Percentiles rank a stretch among this genome's conserved stretches.
Conservation (phyloP, 2,113 vertebrate species). For the Ailurus styani region DNA sequence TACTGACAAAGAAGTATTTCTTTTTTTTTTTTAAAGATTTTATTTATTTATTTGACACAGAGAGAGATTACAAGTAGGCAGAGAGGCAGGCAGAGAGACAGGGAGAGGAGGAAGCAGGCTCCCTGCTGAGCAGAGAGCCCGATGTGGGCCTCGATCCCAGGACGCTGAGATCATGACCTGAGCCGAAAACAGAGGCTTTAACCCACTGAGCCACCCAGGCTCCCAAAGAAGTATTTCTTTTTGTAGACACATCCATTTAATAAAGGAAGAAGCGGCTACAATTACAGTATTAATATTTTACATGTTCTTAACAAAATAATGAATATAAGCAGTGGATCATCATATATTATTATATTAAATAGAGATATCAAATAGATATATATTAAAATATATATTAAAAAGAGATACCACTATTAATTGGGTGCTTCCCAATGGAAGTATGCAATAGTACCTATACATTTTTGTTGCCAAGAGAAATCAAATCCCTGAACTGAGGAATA, state of each 20-base stretch:
- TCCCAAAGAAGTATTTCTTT: neutral
- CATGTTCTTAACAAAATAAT: neutral
- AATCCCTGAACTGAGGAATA: neutral
- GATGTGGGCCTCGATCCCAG: no score
- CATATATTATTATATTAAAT: neutral
- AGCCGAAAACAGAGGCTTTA: no score
- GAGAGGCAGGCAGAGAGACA: no score
- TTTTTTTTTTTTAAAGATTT: no score
- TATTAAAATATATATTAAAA: no score
- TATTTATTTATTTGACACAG: no score
- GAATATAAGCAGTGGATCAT: accelerated
- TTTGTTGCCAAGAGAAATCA: neutral
- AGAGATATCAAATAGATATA: neutral
- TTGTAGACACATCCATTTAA: neutral
- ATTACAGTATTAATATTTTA: neutral
- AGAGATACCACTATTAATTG: neutral
- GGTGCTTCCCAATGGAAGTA: neutral
- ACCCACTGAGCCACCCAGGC: no score
- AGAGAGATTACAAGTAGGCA: no score
- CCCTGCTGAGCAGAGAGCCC: no score
- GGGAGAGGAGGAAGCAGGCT: no score
- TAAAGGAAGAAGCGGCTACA: neutral
- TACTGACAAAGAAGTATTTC: neutral
- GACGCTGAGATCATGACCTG: no score
- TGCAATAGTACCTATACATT: no score